Conservation (phyloP, 2,888 invertebrate species). For the Enchytraeus crypticus region DNA sequence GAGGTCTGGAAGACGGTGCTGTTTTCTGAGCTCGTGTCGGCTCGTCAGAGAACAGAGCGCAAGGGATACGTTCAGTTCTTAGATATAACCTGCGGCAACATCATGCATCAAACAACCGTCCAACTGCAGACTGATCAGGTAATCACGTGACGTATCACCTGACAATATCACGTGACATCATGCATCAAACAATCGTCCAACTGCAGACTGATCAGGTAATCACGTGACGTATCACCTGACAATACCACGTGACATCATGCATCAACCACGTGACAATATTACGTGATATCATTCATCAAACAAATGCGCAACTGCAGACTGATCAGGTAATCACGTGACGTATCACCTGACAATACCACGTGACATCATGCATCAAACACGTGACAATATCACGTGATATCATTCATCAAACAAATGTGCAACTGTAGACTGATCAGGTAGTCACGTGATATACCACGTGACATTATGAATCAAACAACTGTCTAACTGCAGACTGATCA, state of each 20-base stretch:
- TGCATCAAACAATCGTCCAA: conserved; percentile 87
- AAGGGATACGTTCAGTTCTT: conserved; percentile 51
- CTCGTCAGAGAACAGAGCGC: conserved; percentile 53
- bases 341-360: too few species aligned
- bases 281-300: conserved; percentile 89
- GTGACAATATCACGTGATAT: too few species aligned
- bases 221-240: too few species aligned
- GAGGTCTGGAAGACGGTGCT: conserved; percentile 87
- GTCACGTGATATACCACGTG: too few species aligned
- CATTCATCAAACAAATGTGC: conserved; percentile 86
- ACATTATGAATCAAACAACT: conserved; percentile 90
- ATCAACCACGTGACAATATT: too few species aligned
- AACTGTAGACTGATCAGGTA: conserved; percentile 78
- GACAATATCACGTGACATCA: too few species aligned
- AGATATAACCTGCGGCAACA: conserved; percentile 93
- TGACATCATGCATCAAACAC: conserved; percentile 90
- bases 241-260: conserved; percentile 89
- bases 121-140: conserved; percentile 79
- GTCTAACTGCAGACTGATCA: conserved; percentile 85
- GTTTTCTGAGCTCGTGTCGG: conserved; percentile 89
- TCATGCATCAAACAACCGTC: conserved; percentile 89
- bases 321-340: conserved; percentile 56
- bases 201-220: conserved; percentile 73
- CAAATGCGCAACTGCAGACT: conserved; percentile 87
- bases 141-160: too few species aligned